Evolutionary conservation across 2,888 invertebrate species (phyloP).

Genomic region (Cinara cedri): DNA sequence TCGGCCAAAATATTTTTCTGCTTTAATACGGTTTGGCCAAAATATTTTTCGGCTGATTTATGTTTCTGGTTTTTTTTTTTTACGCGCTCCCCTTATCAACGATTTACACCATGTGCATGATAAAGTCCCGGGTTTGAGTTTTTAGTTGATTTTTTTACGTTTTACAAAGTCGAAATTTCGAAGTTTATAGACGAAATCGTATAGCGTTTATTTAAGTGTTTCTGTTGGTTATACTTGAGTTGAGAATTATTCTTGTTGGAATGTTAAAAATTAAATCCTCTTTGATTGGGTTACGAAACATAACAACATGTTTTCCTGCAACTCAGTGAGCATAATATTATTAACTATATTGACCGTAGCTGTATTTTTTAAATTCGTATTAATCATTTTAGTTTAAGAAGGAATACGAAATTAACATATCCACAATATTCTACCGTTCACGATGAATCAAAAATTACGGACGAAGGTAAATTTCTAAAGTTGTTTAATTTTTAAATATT

Average conservation of each 20-base stretch:
- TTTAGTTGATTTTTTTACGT: no score
- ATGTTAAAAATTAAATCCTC: conserved; percentile 1
- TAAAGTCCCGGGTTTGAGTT: conserved; percentile 7
- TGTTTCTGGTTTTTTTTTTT: no score
- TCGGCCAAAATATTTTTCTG: no score
- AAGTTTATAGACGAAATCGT: not conserved
- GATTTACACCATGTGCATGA: conserved; percentile 3
- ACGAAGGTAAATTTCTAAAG: conserved; percentile 38
- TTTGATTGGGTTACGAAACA: conserved; percentile 21
- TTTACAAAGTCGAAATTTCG: not conserved
- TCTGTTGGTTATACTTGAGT: no score
- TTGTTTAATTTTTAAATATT: not conserved
- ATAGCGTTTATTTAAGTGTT: no score
- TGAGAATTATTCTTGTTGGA: not conserved
- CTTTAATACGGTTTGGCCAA: no score
- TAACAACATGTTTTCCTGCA: conserved; percentile 12
- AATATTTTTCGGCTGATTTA: no score
- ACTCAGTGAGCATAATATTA: conserved; percentile 11
- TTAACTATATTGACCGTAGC: not conserved
- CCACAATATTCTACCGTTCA: conserved; percentile 24
- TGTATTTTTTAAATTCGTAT: not conserved
- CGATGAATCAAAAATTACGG: conserved; percentile 6
- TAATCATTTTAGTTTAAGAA: conserved; percentile 22
- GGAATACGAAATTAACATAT: not conserved
- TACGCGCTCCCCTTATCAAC: no score